These are phyloP conservation scores for Leucopsar rothschildi DNA, from an alignment of 2,113 vertebrate genomes.

Conservation along the genomic window DNA sequence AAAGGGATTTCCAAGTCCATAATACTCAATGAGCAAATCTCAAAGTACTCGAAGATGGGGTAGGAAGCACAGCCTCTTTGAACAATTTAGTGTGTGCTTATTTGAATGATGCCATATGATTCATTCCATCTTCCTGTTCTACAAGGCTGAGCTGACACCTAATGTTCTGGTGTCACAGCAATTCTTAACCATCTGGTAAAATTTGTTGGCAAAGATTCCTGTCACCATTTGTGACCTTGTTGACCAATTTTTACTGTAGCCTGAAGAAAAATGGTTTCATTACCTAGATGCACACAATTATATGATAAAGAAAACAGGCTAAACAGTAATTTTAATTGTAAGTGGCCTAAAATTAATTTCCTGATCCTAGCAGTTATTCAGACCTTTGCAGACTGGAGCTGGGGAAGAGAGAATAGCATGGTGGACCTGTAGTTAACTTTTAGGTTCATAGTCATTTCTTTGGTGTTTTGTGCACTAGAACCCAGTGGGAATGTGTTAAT, in stretches of 20 bases:
- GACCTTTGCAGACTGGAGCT: not conserved
- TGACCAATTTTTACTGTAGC: not conserved
- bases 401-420: not conserved
- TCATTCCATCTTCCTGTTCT: not conserved
- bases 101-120: not conserved
- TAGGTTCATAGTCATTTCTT: not conserved
- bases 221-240: not conserved
- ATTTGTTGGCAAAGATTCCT: not conserved
- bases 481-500: not conserved
- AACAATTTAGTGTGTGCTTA: not conserved
- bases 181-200: not conserved
- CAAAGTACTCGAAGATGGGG: not conserved
- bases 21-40: not conserved
- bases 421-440: not conserved
- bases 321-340: not conserved
- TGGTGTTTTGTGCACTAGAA: not conserved
- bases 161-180: not conserved
- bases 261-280: not conserved
- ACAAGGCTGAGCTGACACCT: not conserved
- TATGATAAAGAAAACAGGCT: not conserved
- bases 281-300: not conserved
- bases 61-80: not conserved
- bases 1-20: not conserved
- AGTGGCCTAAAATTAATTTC: not conserved
- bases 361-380: not conserved